Base-by-base conservation (phyloP, 2,797 vertebrate species). In the Eptatretus atami region DNA sequence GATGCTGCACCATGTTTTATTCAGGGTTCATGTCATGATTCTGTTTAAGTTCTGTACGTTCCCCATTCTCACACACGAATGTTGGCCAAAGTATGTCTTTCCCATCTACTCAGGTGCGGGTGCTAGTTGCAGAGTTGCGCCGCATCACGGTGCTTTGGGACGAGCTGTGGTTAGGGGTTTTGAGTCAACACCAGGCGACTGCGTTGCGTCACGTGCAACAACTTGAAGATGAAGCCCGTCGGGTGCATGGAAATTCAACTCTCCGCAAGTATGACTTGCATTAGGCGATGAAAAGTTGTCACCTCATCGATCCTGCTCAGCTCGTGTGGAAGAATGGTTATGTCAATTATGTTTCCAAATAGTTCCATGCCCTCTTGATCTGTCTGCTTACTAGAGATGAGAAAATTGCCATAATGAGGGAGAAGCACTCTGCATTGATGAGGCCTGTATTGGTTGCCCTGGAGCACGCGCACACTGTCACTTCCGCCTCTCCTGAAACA, bases 71-170 rank as follows among this genome's bases (percentile, higher is more conserved):
- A 44, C 31, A 44, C 31, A 44, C 1, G 31, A 44, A 44, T 44
- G 31, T 44, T 44, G 31, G 31, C 31, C 31, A 44, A 44, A 44
- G 31, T 61, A 12, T 12, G 11, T 25, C 25, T 61, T n/a, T 61
- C 11, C 2, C 2, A 24, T 2, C n/a, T 61, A 24, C 12, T 61
- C 72, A 98, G 92, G 90, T 96, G 63, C 87, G 95, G 74, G 83
- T 96, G 81, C 76, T 98, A 3, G 92, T 98, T 69, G 83, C 84
- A 0, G 92, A 98, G 73, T 76, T 98, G 67, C 82, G 92, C 64
- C 77, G 92, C 65, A 84, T 98, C 52, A 98, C 92, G 0, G 75
- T 98, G n/a, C 82, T 98, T 31, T 98, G 92, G 90, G 92, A 98
- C 53, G 92, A 95, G 9, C 79, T 98, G 31, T 98, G 92, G 92